Evolutionary conservation across 2,113 vertebrate species (phyloP), one percentile per base, ranked within the genome.

Genomic region (Pseudorasbora parva): DNA sequence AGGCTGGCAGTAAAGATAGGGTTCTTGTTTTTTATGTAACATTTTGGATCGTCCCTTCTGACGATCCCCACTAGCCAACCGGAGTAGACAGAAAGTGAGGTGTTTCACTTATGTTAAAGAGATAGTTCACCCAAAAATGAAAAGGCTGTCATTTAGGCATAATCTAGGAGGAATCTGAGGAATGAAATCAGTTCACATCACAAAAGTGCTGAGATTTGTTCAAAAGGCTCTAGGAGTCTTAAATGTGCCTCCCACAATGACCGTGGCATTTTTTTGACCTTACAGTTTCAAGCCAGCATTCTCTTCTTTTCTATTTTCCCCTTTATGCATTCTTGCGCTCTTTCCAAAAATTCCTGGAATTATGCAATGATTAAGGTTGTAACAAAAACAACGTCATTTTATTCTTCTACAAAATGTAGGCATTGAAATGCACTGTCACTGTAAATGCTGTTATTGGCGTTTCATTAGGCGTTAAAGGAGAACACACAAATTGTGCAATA

Each of bases 11-110:
- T 57, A 51, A 72, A 85, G 86, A 82, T 77, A 82, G 84, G 71
- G 73, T 11, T 86, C 19, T 79, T 51, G 4, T 62, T 66, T 27
- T 27, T 93, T 92, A 91, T 83, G 89, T 90, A 92, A 93, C 49
- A 8, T 62, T 72, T 81, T 62, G 21, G 27, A 71, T 60, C 11
- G 45, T 47, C 47, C 33, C 25, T 25, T 74, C 47, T 62, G 12
- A 45, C n/a, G 71, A 68, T n/a, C 60, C n/a, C 4, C 19, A 15
- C 47, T 68, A 45, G 59, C 23, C n/a, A 78, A 41, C 21, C 43
- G 12, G 1, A 25, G 12, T 8, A 43, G 54, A 59, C n/a, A 76
- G 51, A 37, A 30, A 57, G 51, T 75, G 25, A 56, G 27, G 9
- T 56, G 2, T 43, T 25, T 25, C 7, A 23, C 49, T 76, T n/a